Evolutionary conservation across 2,888 invertebrate genomes (phyloP).

Genomic region (Nasonia oneida): DNA sequence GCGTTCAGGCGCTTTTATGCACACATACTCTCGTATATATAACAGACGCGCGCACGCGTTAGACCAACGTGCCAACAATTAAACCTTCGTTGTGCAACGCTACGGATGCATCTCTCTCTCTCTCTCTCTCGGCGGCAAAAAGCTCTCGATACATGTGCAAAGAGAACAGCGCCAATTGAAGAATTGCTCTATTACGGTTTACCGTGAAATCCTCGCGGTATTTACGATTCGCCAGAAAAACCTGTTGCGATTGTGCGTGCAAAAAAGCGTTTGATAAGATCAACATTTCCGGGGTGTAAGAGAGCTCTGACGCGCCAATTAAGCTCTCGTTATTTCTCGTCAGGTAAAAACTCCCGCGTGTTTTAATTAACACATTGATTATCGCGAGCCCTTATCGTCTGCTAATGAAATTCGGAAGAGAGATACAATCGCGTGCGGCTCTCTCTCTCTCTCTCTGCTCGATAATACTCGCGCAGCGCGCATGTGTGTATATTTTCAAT

Average conservation of each 20-base stretch:
- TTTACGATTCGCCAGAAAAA: neutral
- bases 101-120: neutral
- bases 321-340: conserved; percentile 7
- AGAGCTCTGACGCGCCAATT: conserved; percentile 1
- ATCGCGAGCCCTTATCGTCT: neutral
- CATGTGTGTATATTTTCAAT: neutral
- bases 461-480: neutral
- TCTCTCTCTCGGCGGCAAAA: neutral
- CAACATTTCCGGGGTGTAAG: conserved; percentile 6
- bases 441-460: neutral
- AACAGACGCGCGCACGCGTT: conserved; percentile 14
- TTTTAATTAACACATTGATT: neutral
- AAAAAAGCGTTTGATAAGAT: neutral
- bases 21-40: neutral
- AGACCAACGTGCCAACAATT: conserved; percentile 34
- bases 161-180: neutral
- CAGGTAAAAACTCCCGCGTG: neutral
- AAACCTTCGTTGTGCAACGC: conserved; percentile 1
- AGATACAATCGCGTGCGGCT: neutral
- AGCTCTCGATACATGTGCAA: neutral
- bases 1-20: conserved; percentile 1
- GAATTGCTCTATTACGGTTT: neutral
- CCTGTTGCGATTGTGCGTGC: too few species aligned
- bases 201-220: neutral
- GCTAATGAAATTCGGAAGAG: conserved; percentile 9